A percentile compares a stretch with the other conserved stretches of the same genome.
These are phyloP conservation scores for Pseudomyrmex cubaensis DNA, from an alignment of 1,140 invertebrate species.

Conservation along the genomic window DNA sequence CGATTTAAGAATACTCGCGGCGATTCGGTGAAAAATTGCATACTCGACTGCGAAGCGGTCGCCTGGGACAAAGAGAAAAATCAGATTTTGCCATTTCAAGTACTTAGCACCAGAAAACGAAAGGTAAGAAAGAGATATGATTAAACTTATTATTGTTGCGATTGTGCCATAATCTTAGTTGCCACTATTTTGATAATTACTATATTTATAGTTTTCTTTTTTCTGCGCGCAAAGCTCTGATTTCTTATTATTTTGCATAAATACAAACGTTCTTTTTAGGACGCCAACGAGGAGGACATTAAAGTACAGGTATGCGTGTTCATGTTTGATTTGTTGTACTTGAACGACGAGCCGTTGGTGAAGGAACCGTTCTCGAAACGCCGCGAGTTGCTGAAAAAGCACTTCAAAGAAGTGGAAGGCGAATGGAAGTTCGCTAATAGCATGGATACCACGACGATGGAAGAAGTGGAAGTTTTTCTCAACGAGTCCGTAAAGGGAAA, in stretches of 20 bases:
- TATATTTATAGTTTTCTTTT: not conserved
- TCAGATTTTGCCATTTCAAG: constrained; percentile 98
- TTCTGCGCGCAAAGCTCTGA: not conserved
- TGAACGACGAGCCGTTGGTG: constrained; percentile 96
- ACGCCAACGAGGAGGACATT: constrained; percentile 95
- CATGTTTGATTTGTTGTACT: constrained; percentile 98
- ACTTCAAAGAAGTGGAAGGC: constrained; percentile 92
- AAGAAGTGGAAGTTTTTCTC: constrained; percentile 97
- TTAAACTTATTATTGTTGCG: constrained; percentile 21
- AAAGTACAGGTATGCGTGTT: constrained; percentile 99
- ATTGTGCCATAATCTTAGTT: not conserved
- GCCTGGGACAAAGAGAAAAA: constrained; percentile 97
- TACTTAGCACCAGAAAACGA: constrained; percentile 97
- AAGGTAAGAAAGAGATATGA: constrained; percentile 87
- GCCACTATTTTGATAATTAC: not conserved
- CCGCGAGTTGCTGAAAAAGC: constrained; percentile 90
- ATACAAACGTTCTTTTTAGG: constrained; percentile 85
- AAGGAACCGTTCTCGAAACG: constrained; percentile 91
- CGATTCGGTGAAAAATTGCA: constrained; percentile 91
- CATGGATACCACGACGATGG: constrained; percentile 93
- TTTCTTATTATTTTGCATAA: not conserved
- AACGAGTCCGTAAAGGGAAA: constrained; percentile 98
- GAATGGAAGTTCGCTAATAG: constrained; percentile 96
- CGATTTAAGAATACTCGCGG: constrained; percentile 88
- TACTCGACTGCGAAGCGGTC: constrained; percentile 98